Conservation (phyloP, 1,140 invertebrate genomes). For the Bradynema listronoti region DNA sequence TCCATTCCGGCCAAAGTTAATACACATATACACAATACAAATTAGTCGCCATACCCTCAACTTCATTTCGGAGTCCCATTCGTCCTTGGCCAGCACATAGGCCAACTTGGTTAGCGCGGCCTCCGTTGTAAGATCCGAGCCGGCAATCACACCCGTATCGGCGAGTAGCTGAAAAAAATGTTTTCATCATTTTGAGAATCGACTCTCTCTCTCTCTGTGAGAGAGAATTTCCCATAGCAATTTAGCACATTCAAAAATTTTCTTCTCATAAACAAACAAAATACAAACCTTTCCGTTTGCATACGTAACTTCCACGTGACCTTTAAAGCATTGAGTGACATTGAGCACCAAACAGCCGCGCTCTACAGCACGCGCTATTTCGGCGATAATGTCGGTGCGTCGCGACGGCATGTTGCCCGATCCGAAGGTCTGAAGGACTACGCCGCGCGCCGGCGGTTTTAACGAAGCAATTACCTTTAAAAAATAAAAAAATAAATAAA, state of each 20-base stretch:
- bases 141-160: slow-evolving; percentile 72
- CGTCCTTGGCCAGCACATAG: slow-evolving; percentile 78
- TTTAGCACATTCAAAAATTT: background rate
- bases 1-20: slow-evolving; percentile 61
- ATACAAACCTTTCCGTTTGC: slow-evolving; percentile 70
- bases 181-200: too few species aligned
- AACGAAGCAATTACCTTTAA: slow-evolving; percentile 69
- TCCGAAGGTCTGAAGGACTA: slow-evolving; percentile 72
- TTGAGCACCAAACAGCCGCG: slow-evolving; percentile 83
- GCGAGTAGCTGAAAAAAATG: slow-evolving; percentile 59
- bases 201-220: too few species aligned
- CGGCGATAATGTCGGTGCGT: slow-evolving; percentile 72
- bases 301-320: slow-evolving; percentile 71
- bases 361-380: slow-evolving; percentile 68
- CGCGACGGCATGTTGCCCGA: slow-evolving; percentile 81
- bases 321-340: slow-evolving; percentile 75
- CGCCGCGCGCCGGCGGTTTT: slow-evolving; percentile 70
- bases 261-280: background rate
- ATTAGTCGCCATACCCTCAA: background rate
- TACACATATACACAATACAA: background rate
- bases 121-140: slow-evolving; percentile 89
- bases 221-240: too few species aligned
- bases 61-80: slow-evolving; percentile 66
- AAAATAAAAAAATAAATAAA: slow-evolving; percentile 10
- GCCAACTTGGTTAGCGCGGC: slow-evolving; percentile 82